These are phyloP conservation scores for Trisateles emortualis DNA, from an alignment of 2,888 invertebrate species.

Conservation along the genomic window DNA sequence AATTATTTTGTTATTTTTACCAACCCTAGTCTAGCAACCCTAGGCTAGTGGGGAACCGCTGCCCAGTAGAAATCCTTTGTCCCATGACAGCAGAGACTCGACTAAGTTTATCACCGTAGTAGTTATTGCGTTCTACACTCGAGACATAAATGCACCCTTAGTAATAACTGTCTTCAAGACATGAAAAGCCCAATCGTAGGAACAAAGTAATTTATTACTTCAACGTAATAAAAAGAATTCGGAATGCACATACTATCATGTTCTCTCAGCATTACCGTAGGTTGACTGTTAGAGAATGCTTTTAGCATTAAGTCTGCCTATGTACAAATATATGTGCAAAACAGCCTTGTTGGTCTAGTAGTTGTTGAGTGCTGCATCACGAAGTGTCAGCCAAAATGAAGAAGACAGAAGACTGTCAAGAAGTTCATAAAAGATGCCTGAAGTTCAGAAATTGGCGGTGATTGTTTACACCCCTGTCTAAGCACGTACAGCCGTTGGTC, in stretches of 20 bases:
- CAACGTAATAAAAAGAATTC: background rate
- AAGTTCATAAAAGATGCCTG: too few species aligned
- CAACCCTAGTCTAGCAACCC: slow-evolving; percentile 52
- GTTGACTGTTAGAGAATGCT: too few species aligned
- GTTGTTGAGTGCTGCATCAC: too few species aligned
- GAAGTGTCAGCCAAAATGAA: too few species aligned
- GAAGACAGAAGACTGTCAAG: too few species aligned
- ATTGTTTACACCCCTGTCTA: too few species aligned
- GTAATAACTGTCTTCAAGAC: slow-evolving; percentile 63
- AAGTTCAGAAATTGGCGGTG: too few species aligned
- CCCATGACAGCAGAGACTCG: slow-evolving; percentile 60
- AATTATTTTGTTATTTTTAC: background rate
- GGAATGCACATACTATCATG: background rate
- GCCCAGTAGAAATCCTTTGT: slow-evolving; percentile 71
- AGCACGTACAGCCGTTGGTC: too few species aligned
- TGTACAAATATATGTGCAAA: too few species aligned
- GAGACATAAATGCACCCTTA: slow-evolving; percentile 69
- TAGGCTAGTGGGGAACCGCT: slow-evolving; percentile 37
- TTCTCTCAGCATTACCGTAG: too few species aligned
- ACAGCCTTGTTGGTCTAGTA: too few species aligned
- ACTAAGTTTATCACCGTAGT: slow-evolving; percentile 72
- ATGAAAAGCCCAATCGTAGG: slow-evolving; percentile 61
- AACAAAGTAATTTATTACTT: slow-evolving; percentile 58
- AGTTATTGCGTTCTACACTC: slow-evolving; percentile 72
- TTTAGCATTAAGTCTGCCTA: too few species aligned